Conservation (phyloP, 2,797 vertebrate genomes). For the Rhyacichthys aspro region DNA sequence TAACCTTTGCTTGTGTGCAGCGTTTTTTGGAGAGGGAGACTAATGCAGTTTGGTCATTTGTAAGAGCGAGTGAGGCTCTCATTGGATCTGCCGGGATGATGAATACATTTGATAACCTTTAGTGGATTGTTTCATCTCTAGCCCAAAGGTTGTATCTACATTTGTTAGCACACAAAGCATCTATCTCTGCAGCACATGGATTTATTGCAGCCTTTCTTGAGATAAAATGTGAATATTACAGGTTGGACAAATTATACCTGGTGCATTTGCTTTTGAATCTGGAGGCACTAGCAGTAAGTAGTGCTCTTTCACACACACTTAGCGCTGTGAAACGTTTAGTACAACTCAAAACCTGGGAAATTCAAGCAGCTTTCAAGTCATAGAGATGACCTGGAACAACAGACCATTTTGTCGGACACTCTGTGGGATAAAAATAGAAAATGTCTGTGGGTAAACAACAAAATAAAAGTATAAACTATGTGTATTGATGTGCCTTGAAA, state of each 20-base stretch:
- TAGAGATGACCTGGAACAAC: no score
- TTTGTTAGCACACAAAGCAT: slow-evolving; percentile 6
- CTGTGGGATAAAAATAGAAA: no score
- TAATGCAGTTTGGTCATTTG: slow-evolving; percentile 45
- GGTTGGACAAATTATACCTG: slow-evolving; percentile 5
- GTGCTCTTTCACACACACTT: not conserved
- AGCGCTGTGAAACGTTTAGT: not conserved
- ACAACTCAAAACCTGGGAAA: no score
- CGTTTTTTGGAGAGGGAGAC: slow-evolving; percentile 31
- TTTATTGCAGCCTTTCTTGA: not conserved
- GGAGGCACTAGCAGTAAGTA: not conserved
- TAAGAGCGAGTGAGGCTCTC: slow-evolving; percentile 28
- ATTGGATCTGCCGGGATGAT: slow-evolving; percentile 31
- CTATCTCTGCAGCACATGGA: not conserved
- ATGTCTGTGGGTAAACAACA: no score
- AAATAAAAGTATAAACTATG: no score
- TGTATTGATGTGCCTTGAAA: no score
- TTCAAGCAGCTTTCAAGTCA: no score
- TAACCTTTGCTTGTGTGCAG: slow-evolving; percentile 55
- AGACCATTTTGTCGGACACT: no score
- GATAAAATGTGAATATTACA: slow-evolving; percentile 10
- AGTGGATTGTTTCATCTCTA: slow-evolving; percentile 27
- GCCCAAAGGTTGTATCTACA: slow-evolving; percentile 37
- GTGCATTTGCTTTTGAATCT: slow-evolving; percentile 1
- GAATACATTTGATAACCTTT: slow-evolving; percentile 35